phyloP scores from a whole-genome alignment of 1,140 invertebrate genomes.

The Cydia splendana region DNA sequence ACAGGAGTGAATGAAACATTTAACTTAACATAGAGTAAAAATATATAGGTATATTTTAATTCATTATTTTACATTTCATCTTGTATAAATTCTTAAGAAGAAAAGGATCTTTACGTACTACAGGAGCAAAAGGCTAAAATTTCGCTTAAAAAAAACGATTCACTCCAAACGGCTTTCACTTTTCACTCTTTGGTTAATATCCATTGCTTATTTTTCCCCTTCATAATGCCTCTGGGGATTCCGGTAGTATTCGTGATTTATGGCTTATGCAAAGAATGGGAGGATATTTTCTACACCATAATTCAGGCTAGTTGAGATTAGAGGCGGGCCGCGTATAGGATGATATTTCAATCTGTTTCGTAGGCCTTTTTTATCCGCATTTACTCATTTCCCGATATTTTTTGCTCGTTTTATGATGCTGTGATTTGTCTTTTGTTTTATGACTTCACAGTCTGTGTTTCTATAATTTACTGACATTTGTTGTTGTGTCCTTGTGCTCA shows the following conservation, averaged over 20 bases:
- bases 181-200: conserved; percentile 58
- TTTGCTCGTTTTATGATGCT: background rate
- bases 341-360: conserved; percentile 69
- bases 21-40: background rate
- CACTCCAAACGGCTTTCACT: conserved; percentile 39
- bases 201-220: conserved; percentile 71
- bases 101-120: conserved; percentile 12
- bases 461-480: conserved; percentile 33
- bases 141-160: conserved; percentile 27
- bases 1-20: too few relatives aligned
- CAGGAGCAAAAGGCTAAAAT: background rate
- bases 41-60: background rate
- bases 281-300: conserved; percentile 77
- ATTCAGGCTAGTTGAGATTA: conserved; percentile 76
- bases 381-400: conserved; percentile 29
- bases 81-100: background rate
- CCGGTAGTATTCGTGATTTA: conserved; percentile 69
- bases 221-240: conserved; percentile 67
- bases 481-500: too few relatives aligned
- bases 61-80: too few relatives aligned
- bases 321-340: conserved; percentile 57
- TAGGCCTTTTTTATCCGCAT: conserved; percentile 36
- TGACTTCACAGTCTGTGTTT: conserved; percentile 41
- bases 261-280: conserved; percentile 75
- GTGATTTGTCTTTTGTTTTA: conserved; percentile 25